Evolutionary conservation across 2,113 vertebrate genomes (phyloP).

Genomic region (Hirundichthys speculiger): DNA sequence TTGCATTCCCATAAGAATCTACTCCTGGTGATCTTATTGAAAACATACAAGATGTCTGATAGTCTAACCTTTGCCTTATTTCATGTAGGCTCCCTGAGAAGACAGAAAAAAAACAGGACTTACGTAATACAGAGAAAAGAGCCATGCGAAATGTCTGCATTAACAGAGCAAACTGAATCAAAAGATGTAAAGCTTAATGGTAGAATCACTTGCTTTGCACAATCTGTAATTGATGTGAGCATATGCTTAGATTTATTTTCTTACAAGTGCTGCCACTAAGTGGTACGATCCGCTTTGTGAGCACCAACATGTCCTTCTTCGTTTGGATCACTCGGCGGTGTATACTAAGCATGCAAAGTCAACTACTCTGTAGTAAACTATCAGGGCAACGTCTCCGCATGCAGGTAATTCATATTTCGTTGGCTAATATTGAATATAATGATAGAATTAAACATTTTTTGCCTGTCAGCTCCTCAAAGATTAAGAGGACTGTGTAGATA

Average conservation of each 20-base stretch:
- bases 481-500: constrained; percentile 15
- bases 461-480: constrained; percentile 13
- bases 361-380: constrained; percentile 16
- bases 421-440: constrained; percentile 29
- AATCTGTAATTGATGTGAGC: constrained; percentile 68
- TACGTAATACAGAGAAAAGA: constrained; percentile 1
- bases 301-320: constrained; percentile 39
- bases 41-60: constrained; percentile 64
- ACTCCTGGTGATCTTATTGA: constrained; percentile 65
- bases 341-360: constrained; percentile 6
- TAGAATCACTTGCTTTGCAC: constrained; percentile 61
- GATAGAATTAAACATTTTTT: constrained; percentile 46
- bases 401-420: constrained; percentile 30
- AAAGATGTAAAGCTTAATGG: constrained; percentile 48
- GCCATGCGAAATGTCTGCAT: constrained; percentile 23
- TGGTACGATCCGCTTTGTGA: constrained; percentile 48
- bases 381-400: constrained; percentile 12
- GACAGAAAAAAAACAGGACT: constrained; percentile 11
- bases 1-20: constrained; percentile 64
- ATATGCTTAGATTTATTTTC: constrained; percentile 64
- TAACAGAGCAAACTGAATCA: constrained; percentile 55
- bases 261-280: constrained; percentile 51
- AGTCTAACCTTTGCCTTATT: constrained; percentile 57
- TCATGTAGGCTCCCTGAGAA: constrained; percentile 24
- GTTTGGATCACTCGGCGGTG: constrained; percentile 39